A percentile compares a stretch with the other conserved stretches of the same genome.
phyloP scores from a whole-genome alignment of 2,113 vertebrate species.

The Columbina picui region DNA sequence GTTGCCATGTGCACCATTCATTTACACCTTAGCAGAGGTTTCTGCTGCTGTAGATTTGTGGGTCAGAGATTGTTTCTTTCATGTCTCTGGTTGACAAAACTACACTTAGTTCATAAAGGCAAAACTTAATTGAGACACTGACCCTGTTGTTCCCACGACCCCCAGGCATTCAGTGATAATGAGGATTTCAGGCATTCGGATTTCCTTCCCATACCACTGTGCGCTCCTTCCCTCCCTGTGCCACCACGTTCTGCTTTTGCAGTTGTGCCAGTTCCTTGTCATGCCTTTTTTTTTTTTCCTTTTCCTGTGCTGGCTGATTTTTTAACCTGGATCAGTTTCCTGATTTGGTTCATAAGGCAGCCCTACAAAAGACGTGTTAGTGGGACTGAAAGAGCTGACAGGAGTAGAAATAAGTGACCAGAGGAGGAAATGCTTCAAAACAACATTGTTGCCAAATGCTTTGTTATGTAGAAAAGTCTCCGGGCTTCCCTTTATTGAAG shows the following conservation, averaged over 20 bases:
- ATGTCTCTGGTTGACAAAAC: not conserved
- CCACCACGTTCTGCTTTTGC: not conserved
- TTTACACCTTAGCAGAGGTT: not conserved
- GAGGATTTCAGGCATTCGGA: not conserved
- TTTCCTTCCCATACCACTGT: not conserved
- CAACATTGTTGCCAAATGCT: conserved; percentile 52
- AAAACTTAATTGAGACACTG: not conserved
- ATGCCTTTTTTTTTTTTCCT: not conserved
- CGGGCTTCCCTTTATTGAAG: conserved; percentile 35
- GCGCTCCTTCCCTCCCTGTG: not conserved
- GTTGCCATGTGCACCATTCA: not conserved
- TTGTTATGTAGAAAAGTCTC: conserved; percentile 62
- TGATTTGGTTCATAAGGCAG: conserved; percentile 41
- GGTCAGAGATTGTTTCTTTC: not conserved
- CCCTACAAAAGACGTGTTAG: conserved; percentile 9
- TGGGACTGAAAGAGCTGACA: conserved; percentile 24
- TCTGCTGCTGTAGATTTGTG: not conserved
- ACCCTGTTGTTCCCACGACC: not conserved
- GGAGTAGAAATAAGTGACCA: conserved; percentile 57
- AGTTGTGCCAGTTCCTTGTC: not conserved
- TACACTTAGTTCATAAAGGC: not conserved
- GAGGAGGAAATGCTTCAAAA: conserved; percentile 57
- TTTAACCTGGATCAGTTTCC: conserved; percentile 57
- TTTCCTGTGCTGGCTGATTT: conserved; percentile 2
- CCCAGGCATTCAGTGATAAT: not conserved